Percentiles rank a stretch among this genome's conserved stretches.
Evolutionary conservation across 2,797 vertebrate genomes (phyloP).

Genomic region (Gymnoscopelus braueri): DNA sequence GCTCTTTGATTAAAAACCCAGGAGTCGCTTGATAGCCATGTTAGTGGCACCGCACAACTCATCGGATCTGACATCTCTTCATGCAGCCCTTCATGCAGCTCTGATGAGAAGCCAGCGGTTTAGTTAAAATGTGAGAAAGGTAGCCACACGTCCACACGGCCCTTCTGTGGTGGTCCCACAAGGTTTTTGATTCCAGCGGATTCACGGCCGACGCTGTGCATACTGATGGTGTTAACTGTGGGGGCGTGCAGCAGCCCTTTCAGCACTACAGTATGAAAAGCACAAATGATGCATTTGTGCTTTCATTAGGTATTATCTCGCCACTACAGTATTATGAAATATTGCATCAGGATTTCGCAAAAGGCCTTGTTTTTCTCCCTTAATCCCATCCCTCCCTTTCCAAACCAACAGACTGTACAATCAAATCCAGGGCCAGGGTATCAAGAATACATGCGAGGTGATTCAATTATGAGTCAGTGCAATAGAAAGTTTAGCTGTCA

Average conservation of each 20-base stretch:
- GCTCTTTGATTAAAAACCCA: conserved; percentile 67
- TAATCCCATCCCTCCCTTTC: conserved; percentile 44
- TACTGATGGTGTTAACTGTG: conserved; percentile 64
- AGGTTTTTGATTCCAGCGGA: conserved; percentile 51
- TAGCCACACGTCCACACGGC: conserved; percentile 55
- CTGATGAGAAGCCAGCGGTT: conserved; percentile 51
- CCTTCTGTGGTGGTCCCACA: conserved; percentile 54
- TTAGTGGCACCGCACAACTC: conserved; percentile 61
- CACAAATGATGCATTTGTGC: conserved; percentile 27
- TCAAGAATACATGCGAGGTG: conserved; percentile 34
- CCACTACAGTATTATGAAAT: conserved; percentile 50
- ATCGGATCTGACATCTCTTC: conserved; percentile 63
- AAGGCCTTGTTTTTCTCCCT: conserved; percentile 44
- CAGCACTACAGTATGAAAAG: conserved; percentile 30
- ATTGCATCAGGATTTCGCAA: conserved; percentile 66
- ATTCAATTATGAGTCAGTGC: conserved; percentile 8
- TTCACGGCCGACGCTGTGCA: conserved; percentile 62
- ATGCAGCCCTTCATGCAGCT: conserved; percentile 21
- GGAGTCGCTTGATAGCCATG: conserved; percentile 53
- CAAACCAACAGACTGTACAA: conserved; percentile 44
- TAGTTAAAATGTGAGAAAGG: conserved; percentile 65
- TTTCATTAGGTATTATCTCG: conserved; percentile 58
- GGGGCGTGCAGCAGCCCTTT: conserved; percentile 55
- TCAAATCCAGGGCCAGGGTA: conserved; percentile 39
- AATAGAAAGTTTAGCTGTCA: conserved; percentile 46